Evolutionary conservation across 2,888 invertebrate genomes (phyloP), one percentile per base, ranked within the genome.

Genomic region (Sinopyrophorus schimmeli): DNA sequence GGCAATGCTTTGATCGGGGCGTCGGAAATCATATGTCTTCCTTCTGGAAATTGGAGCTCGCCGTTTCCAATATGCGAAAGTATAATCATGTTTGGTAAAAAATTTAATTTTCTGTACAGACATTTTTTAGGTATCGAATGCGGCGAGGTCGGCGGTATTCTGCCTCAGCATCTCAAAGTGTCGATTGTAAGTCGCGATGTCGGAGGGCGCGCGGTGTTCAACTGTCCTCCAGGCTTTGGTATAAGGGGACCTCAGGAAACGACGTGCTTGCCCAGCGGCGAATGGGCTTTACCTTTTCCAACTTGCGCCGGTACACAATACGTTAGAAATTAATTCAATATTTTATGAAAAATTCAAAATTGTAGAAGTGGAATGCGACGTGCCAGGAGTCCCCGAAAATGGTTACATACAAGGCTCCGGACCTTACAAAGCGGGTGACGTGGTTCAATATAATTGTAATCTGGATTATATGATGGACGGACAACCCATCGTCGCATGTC

Each of bases 391-490:
- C 0, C 90, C 89, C 0, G 80, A 83, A 21, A 84, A 89, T 52
- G 90, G 91, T 35, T 88, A 87, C 73, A 83, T 89, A 48, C 84
- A 88, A 64, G 89, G 89, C 7, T 81, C 80, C 12, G 84, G 85
- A 1, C 87, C 87, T 5, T 90, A 86, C 75, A 81, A 87, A 57
- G 89, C 89, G 6, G 91, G 92, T 0, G 90, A 92, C 71, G 84
- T 90, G 38, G 84, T 92, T 15, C 89, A 91, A 71, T 89, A 91
- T 76, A 89, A 88, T 69, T 93, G 92, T 72, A 86, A 89, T 73
- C 84, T 87, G 5, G 90, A 90, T 61, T 91, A 84, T 72, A 90
- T 92, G 80, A 84, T 92, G 80, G 90, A 91, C 70, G 92, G 93
- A 1, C 82, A 89, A 60, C 89, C 91, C n/a, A 90, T 92, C 59